phyloP scores from a whole-genome alignment of 2,797 vertebrate species.

The Catamblyrhynchus diadema region DNA sequence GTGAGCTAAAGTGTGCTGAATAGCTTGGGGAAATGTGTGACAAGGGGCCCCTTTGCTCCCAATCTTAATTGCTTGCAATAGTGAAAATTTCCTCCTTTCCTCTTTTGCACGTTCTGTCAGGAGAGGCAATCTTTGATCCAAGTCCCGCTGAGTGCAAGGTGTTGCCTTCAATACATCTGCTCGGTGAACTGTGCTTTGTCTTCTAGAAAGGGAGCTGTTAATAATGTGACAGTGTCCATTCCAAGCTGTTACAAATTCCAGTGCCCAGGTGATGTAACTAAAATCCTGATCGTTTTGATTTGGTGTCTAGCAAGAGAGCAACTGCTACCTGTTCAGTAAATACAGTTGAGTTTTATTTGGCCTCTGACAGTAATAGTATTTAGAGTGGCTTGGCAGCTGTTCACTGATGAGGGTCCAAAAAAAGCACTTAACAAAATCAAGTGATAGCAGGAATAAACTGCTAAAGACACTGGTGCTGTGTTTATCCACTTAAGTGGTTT shows the following conservation, averaged over 20 bases:
- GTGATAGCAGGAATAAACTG: neutral
- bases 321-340: conserved; percentile 3
- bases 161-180: neutral
- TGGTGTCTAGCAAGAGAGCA: neutral
- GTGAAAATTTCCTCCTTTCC: neutral
- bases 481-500: neutral
- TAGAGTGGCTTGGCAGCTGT: neutral
- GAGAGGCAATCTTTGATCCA: neutral
- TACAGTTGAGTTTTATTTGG: neutral
- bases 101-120: neutral
- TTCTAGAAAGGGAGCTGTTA: neutral
- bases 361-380: neutral
- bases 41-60: neutral
- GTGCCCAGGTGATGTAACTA: neutral
- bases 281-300: neutral
- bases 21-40: neutral
- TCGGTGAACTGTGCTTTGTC: neutral
- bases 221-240: neutral
- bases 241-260: neutral
- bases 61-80: neutral
- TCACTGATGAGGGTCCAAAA: neutral
- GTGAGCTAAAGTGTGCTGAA: neutral
- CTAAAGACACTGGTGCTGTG: neutral
- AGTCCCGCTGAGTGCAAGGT: neutral
- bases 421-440: conserved; percentile 10